Evolutionary conservation across 2,113 vertebrate species (phyloP).

Genomic region (Phasianus colchicus): DNA sequence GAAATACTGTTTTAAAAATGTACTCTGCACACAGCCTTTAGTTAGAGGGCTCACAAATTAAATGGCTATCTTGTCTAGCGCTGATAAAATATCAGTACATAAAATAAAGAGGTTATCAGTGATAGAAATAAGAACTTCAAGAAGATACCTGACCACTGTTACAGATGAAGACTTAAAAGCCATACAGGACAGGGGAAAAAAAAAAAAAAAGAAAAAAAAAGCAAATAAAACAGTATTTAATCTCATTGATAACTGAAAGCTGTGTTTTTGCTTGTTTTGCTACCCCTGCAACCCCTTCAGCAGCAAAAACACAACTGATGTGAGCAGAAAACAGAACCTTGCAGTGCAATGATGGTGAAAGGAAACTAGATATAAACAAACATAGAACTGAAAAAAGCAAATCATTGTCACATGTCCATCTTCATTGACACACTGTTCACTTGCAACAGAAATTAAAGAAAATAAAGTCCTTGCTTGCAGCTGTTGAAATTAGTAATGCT

Average conservation of each 20-base stretch:
- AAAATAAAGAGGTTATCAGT: constrained; percentile 48
- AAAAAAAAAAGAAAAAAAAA: no score
- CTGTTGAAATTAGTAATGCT: neutral
- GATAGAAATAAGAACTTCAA: constrained; percentile 9
- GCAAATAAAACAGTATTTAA: neutral
- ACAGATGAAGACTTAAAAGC: constrained; percentile 6
- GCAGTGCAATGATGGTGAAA: neutral
- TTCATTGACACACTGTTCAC: neutral
- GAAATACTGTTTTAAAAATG: constrained; percentile 26
- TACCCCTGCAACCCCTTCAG: neutral
- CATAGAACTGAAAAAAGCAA: neutral
- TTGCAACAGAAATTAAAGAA: neutral
- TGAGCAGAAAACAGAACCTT: neutral
- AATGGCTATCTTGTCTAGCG: neutral
- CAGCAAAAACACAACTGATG: neutral
- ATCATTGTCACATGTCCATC: neutral
- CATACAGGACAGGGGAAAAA: neutral
- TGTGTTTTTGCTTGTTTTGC: neutral
- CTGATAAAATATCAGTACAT: constrained; percentile 16
- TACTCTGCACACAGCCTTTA: neutral
- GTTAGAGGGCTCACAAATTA: constrained; percentile 43
- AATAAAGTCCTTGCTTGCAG: neutral
- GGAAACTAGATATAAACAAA: neutral
- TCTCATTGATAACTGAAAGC: neutral
- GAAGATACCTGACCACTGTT: neutral